phyloP scores from a whole-genome alignment of 2,113 vertebrate species.

The Vimba vimba region DNA sequence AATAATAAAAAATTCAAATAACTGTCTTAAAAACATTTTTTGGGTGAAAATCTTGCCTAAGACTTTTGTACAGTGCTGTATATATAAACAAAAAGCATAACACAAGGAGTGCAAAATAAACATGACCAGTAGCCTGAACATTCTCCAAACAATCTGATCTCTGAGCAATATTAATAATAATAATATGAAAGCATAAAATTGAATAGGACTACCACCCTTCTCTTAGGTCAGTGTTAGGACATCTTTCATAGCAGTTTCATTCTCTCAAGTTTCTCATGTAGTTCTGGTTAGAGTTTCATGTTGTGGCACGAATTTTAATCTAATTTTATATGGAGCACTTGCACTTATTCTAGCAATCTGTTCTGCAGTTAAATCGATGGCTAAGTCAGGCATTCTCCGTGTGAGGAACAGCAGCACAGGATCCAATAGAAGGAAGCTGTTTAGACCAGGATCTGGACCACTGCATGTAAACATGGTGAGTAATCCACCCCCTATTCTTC shows the following conservation, averaged over 20 bases:
- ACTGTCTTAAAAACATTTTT: too few species aligned
- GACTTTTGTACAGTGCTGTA: too few species aligned
- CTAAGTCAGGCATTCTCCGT: conserved; percentile 60
- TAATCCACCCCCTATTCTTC: background rate
- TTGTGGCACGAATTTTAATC: background rate
- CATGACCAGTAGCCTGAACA: too few species aligned
- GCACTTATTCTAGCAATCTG: background rate
- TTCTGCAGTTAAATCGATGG: conserved; percentile 21
- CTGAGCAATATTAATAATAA: too few species aligned
- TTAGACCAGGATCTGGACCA: conserved; percentile 84
- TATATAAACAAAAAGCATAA: too few species aligned
- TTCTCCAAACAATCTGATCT: too few species aligned
- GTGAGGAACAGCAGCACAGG: conserved; percentile 72
- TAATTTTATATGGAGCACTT: background rate
- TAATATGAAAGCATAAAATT: too few species aligned
- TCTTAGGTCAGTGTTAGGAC: too few species aligned
- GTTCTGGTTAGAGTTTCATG: background rate
- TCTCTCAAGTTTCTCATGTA: background rate
- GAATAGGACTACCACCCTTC: too few species aligned
- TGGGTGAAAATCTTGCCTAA: too few species aligned
- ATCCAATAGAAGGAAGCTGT: conserved; percentile 74
- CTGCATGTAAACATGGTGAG: conserved; percentile 75
- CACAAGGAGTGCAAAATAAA: too few species aligned
- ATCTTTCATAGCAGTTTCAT: background rate
- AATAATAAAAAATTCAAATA: too few species aligned